Conservation (phyloP, 2,888 invertebrate genomes). For the Entomobrya proxima region DNA sequence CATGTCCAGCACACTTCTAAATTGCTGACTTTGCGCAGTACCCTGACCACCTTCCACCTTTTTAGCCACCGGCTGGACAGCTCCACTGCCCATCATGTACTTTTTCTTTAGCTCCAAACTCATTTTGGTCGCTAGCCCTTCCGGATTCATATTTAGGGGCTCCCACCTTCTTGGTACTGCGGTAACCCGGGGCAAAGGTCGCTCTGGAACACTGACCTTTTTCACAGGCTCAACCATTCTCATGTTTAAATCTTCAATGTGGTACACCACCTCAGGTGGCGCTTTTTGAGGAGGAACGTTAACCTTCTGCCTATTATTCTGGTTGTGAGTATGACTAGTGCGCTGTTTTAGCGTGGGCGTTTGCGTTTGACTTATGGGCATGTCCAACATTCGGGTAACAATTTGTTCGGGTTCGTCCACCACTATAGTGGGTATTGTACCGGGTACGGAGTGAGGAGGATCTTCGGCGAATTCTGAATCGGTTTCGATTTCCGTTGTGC, state of each 20-base stretch:
- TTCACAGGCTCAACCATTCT: slow-evolving; percentile 69
- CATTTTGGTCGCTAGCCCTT: slow-evolving; percentile 89
- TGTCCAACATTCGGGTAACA: slow-evolving; percentile 70
- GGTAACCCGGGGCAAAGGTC: slow-evolving; percentile 72
- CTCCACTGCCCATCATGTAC: slow-evolving; percentile 85
- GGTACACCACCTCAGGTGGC: slow-evolving; percentile 13
- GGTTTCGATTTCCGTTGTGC: slow-evolving; percentile 93
- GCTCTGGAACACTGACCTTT: slow-evolving; percentile 66
- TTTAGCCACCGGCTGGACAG: slow-evolving; percentile 83
- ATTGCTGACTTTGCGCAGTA: slow-evolving; percentile 83
- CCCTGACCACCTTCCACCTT: too few relatives aligned
- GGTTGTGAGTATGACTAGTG: not conserved
- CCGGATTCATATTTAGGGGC: slow-evolving; percentile 54
- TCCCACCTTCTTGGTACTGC: slow-evolving; percentile 74
- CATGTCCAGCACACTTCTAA: slow-evolving; percentile 89
- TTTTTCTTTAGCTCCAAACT: slow-evolving; percentile 91
- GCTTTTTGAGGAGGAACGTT: slow-evolving; percentile 1
- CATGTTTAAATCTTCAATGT: slow-evolving; percentile 63
- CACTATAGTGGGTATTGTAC: slow-evolving; percentile 86
- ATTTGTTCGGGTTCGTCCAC: slow-evolving; percentile 81
- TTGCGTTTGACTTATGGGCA: slow-evolving; percentile 69
- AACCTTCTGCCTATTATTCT: slow-evolving; percentile 21
- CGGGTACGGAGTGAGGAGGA: slow-evolving; percentile 79
- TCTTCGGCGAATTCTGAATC: slow-evolving; percentile 95
- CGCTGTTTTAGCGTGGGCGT: slow-evolving; percentile 53